Evolutionary conservation across 2,797 vertebrate genomes (phyloP).

Genomic region (Arctocebus calabarensis): DNA sequence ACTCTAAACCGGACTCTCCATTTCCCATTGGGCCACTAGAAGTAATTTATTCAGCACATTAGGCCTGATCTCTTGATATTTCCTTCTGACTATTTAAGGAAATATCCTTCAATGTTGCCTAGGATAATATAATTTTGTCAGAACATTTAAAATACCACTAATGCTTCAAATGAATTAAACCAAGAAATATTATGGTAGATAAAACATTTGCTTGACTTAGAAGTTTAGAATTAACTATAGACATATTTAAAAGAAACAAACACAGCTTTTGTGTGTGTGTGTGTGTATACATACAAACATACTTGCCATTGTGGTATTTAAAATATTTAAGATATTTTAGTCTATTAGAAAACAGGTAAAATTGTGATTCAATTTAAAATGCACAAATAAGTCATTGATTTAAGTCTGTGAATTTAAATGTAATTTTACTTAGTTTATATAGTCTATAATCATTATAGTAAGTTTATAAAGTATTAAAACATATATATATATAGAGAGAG

Average conservation of each 20-base stretch:
- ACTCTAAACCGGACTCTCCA: background rate
- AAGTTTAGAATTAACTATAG: constrained; percentile 24
- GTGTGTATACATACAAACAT: background rate
- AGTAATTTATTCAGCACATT: background rate
- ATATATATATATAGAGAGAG: background rate
- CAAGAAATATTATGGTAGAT: constrained; percentile 27
- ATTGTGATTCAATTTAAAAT: constrained; percentile 51
- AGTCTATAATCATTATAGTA: constrained; percentile 34
- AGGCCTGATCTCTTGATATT: background rate
- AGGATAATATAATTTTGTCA: background rate
- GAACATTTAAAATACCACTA: constrained; percentile 41
- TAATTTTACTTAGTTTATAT: constrained; percentile 63
- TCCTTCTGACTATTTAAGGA: background rate
- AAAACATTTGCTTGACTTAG: background rate
- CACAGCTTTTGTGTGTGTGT: background rate
- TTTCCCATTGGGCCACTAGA: background rate
- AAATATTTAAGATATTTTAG: constrained; percentile 17
- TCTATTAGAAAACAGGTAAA: constrained; percentile 39
- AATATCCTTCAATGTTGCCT: background rate
- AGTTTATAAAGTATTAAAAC: constrained; percentile 46
- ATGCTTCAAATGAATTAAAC: constrained; percentile 49
- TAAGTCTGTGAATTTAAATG: constrained; percentile 29
- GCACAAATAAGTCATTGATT: constrained; percentile 51
- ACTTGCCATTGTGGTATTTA: constrained; percentile 30
- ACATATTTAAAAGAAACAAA: constrained; percentile 42